Percentiles rank a stretch among this genome's conserved stretches.
Evolutionary conservation across 2,113 vertebrate species (phyloP).

Genomic region (Hypanus sabinus): DNA sequence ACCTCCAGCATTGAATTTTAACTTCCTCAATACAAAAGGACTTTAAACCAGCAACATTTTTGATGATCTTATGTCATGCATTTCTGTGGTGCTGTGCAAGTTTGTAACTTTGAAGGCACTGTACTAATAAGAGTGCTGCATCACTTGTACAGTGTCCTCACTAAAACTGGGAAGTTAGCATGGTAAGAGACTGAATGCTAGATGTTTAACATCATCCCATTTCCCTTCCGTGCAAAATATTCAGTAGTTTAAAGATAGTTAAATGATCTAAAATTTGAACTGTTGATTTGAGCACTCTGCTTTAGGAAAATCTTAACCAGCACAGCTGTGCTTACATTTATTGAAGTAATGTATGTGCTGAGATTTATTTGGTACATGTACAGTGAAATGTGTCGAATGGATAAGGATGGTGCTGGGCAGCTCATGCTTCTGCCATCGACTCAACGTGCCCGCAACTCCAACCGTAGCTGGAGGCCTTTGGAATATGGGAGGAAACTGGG

Average conservation of each 20-base stretch:
- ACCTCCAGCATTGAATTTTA: background rate
- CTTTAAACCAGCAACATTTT: background rate
- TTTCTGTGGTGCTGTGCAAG: background rate
- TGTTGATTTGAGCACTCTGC: background rate
- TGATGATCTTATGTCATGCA: background rate
- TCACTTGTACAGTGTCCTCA: background rate
- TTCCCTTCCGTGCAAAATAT: background rate
- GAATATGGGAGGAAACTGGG: too few species aligned
- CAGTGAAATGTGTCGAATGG: too few species aligned
- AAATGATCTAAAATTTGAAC: background rate
- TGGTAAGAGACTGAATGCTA: background rate
- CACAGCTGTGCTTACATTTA: too few species aligned
- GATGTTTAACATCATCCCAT: background rate
- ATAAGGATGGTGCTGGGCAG: too few species aligned
- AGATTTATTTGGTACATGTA: too few species aligned
- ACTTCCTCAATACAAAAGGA: background rate
- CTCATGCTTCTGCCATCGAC: too few species aligned
- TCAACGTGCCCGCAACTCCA: too few species aligned
- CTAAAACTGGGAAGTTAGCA: background rate
- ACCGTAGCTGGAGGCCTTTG: too few species aligned
- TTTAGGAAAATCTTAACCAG: background rate
- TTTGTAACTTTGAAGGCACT: background rate
- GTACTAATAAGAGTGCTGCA: background rate
- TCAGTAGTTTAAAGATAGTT: background rate
- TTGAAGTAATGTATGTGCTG: too few species aligned